Conservation (phyloP, 2,113 vertebrate species). For the Phylloscopus whistleri region DNA sequence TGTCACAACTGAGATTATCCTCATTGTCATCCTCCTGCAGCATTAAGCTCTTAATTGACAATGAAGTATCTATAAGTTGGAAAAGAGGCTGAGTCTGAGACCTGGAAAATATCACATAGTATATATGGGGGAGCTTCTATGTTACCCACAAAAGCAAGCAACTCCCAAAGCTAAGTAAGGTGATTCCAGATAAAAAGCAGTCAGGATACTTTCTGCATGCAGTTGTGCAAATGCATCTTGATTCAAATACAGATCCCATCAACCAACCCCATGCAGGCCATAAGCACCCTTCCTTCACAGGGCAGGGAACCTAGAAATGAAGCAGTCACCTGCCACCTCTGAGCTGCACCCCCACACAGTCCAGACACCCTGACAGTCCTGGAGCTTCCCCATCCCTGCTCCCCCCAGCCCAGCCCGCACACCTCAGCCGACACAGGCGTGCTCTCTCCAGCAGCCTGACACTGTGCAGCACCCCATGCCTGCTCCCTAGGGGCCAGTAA, state of each 20-base stretch:
- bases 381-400: neutral
- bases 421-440: rapidly evolving
- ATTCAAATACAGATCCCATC: neutral
- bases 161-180: neutral
- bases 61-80: rapidly evolving
- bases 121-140: neutral
- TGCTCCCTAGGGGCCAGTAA: rapidly evolving
- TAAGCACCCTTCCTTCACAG: neutral
- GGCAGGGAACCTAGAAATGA: neutral
- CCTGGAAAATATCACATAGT: neutral
- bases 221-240: neutral
- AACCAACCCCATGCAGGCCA: neutral
- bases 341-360: neutral
- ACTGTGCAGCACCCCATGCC: neutral
- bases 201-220: neutral
- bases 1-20: neutral
- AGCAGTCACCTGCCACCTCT: neutral
- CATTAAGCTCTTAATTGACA: neutral
- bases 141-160: neutral
- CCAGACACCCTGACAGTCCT: neutral
- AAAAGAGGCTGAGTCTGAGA: neutral
- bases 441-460: neutral
- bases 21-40: neutral
- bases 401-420: neutral
- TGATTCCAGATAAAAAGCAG: neutral